These are phyloP conservation scores for Neofelis nebulosa DNA, from an alignment of 2,113 vertebrate species.

Conservation along the genomic window DNA sequence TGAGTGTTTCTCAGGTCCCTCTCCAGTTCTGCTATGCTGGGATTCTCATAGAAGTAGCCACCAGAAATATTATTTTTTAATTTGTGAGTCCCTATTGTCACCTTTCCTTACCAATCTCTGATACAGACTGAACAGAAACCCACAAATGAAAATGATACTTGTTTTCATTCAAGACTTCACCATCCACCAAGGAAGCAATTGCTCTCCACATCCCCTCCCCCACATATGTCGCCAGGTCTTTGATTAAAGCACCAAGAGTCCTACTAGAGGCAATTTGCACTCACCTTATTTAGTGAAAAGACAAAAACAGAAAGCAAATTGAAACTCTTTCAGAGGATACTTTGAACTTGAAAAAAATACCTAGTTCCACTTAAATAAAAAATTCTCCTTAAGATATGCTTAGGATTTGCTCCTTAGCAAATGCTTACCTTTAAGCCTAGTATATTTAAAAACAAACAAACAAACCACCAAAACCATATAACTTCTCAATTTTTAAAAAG, in stretches of 20 bases:
- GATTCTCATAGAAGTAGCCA: neutral
- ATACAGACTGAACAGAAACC: neutral
- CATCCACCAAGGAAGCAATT: neutral
- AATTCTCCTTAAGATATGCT: neutral
- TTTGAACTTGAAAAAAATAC: neutral
- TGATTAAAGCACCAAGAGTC: neutral
- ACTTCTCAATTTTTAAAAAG: neutral
- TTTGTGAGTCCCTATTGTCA: neutral
- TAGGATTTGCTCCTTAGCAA: neutral
- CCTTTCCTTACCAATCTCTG: neutral
- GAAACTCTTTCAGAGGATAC: neutral
- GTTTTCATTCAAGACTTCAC: neutral
- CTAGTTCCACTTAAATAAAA: neutral
- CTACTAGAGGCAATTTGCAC: neutral
- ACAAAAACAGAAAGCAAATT: neutral
- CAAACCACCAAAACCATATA: neutral
- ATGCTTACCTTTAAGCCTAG: neutral
- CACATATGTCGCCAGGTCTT: neutral
- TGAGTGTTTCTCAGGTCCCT: neutral
- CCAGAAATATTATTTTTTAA: neutral
- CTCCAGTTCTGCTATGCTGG: neutral
- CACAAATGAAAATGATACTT: neutral
- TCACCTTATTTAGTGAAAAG: neutral
- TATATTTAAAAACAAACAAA: neutral
- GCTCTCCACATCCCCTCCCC: neutral